Base-by-base conservation (phyloP, 2,797 vertebrate species). In the Nannoperca obscura region DNA sequence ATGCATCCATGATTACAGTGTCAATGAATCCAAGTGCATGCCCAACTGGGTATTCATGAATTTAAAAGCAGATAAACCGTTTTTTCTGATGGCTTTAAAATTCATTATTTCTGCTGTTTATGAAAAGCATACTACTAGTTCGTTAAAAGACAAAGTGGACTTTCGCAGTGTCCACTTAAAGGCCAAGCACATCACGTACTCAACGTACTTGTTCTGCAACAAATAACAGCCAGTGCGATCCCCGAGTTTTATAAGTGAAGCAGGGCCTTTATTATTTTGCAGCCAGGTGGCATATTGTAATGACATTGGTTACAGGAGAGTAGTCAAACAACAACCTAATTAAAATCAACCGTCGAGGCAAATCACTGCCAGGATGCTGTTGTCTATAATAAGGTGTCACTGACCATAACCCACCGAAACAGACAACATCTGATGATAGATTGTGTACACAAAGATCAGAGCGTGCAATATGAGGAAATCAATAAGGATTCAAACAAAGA, bases 281-380 rank as follows among this genome's bases (percentile, higher is more conserved):
- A 62, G 73, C 76, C 87, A 88, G 88, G 67, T 91, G 88, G 64
- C 69, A 71, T 58, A 49, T 58, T 76, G 52, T 74, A 80, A 75
- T 80, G 59, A 76, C 52, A 59, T 13, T 46, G 73, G 54, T 68
- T 78, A 77, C 53, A 76, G 66, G 12, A 65, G 59, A 61, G 65
- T 80, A 80, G 83, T 82, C 90, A 92, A 91, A 92, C 85, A 92
- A 54, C 24, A 53, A 34, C 13, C 61, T 91, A 74, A 92, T 92
- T 92, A 91, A 90, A 91, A 80, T 71, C 20, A 77, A 62, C 47
- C 47, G 72, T 65, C 22, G 34, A 78, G 86, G 55, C 40, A 77
- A 82, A 86, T 73, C 78, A 77, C 55, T 44, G 61, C 20, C 84
- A 79, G 78, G 66, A 81, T 63, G 70, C 32, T 70, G 36, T 59